Evolutionary conservation across 2,113 vertebrate species (phyloP), one percentile per base, ranked within the genome.

Genomic region (Tachuris rubrigastra): DNA sequence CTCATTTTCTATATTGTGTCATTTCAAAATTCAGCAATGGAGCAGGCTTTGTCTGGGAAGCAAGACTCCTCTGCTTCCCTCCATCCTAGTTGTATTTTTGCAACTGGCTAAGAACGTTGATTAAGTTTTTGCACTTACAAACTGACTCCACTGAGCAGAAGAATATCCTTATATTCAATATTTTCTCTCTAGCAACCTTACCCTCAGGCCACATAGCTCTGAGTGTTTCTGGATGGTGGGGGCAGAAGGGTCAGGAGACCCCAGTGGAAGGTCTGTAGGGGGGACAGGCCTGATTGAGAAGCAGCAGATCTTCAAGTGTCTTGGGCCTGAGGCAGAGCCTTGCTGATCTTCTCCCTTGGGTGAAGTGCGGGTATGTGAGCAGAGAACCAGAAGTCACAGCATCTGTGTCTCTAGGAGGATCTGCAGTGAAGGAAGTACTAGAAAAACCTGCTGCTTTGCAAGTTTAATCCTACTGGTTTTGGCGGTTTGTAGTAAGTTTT

Each of bases 21-120:
- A 47, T 90, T 94, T 92, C 80, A 69, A 76, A 95, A 93, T 85
- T 58, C 95, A 95, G 75, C 69, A 82, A 19, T 19, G 84, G 78
- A 87, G 87, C 16, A 3, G 60, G 62, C 78, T 85, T 71, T 89
- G 84, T 74, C 73, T 11, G 3, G 37, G 49, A 67, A 49, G 41
- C 25, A 28, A 65, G 39, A 1, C 22, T 58, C 15, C 18, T 49
- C 62, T 5, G 12, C n/a, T 52, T 42, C 15, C 2, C 6, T 67
- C 8, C 0, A 9, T 55, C 56, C 47, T 39, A 50, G 23, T 60
- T 1, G 0, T 2, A 3, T 11, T 90, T 90, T 35, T 7, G 2
- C 33, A 62, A 5, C 31, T 21, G 12, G 28, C 20, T n/a, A 37
- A 89, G 56, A 46, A 20, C 13, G 9, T 19, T 81, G 33, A 12